These are phyloP conservation scores for Myrmecobius fasciatus DNA, from an alignment of 2,113 vertebrate genomes.

Conservation along the genomic window DNA sequence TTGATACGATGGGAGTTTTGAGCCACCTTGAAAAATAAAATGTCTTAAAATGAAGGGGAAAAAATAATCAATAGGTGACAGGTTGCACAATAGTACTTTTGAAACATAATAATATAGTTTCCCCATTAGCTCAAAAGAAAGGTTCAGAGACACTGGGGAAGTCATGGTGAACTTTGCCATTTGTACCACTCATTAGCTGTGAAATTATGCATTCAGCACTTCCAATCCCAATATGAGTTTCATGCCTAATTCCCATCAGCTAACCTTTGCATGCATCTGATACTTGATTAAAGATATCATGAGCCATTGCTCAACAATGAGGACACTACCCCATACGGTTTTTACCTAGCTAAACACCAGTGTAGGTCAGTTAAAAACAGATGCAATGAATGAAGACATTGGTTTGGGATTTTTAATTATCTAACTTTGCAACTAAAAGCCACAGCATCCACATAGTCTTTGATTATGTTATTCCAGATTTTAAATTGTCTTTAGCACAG, in stretches of 20 bases:
- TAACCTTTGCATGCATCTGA: background rate
- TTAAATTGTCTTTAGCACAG: background rate
- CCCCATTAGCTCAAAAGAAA: slow-evolving; percentile 4
- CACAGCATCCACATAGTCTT: background rate
- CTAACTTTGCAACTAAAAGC: background rate
- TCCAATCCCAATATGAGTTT: background rate
- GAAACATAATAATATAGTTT: background rate
- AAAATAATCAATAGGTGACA: background rate
- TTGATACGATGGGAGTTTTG: background rate
- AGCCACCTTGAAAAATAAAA: slow-evolving; percentile 36
- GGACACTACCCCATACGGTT: background rate
- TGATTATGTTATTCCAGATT: background rate
- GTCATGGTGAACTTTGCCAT: background rate
- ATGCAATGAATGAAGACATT: background rate
- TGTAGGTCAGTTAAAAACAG: background rate
- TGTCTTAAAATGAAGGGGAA: slow-evolving; percentile 38
- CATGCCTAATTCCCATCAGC: rapidly evolving
- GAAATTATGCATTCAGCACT: background rate
- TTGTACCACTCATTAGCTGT: background rate
- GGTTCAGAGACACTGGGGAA: background rate
- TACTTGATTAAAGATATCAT: rapidly evolving
- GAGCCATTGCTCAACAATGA: rapidly evolving
- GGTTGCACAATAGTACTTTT: background rate
- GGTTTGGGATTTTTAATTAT: background rate
- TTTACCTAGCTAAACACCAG: background rate